These are phyloP conservation scores for Melanotaenia parkinsoni DNA, from an alignment of 2,797 vertebrate species.

Conservation along the genomic window DNA sequence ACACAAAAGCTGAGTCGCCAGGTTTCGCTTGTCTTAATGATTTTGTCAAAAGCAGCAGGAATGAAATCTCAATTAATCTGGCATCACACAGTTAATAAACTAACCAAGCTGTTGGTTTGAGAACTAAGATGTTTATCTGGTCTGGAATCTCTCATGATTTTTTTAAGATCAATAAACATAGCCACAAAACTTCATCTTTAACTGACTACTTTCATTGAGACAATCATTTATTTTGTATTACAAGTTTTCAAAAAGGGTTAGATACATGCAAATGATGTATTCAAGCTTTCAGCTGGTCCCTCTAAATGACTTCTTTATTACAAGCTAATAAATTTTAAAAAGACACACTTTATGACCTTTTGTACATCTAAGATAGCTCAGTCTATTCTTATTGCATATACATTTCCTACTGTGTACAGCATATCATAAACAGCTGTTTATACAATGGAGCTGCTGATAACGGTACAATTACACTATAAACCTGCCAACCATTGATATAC, in stretches of 20 bases:
- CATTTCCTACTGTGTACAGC: slow-evolving; percentile 5
- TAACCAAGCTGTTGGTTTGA: not conserved
- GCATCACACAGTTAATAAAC: not conserved
- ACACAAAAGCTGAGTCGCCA: not conserved
- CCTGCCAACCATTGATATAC: slow-evolving; percentile 67
- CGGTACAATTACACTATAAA: slow-evolving; percentile 64
- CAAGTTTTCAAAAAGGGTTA: not conserved
- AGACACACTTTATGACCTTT: not conserved
- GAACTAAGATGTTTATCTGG: not conserved
- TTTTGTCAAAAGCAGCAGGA: not conserved
- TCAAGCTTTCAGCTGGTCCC: no score
- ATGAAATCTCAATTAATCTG: not conserved
- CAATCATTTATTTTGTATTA: not conserved
- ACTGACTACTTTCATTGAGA: no score
- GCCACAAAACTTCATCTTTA: no score
- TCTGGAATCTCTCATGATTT: no score
- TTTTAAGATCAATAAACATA: no score
- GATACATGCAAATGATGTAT: no score
- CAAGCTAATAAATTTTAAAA: not conserved
- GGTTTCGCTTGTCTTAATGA: not conserved
- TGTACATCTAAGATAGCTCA: slow-evolving; percentile 1
- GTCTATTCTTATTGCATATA: slow-evolving; percentile 6
- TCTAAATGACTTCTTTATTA: no score
- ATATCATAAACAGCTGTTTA: slow-evolving; percentile 41
- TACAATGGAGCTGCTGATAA: slow-evolving; percentile 70